phyloP scores from a whole-genome alignment of 2,797 vertebrate genomes.

The Centropyge bicolor region DNA sequence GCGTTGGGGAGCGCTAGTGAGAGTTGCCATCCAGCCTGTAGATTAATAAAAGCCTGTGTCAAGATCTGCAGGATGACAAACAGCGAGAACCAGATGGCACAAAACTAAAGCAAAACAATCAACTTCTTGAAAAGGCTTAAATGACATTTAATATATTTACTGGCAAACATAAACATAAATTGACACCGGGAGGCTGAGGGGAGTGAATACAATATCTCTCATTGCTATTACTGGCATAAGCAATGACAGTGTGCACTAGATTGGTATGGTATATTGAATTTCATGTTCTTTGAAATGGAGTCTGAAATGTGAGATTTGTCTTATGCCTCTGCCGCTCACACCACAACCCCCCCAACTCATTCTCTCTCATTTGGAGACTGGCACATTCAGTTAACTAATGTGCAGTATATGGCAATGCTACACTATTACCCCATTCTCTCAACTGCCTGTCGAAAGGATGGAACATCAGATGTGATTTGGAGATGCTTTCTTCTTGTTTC shows the following conservation, averaged over 20 bases:
- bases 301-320: slow-evolving; percentile 86
- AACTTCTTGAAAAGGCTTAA: slow-evolving; percentile 83
- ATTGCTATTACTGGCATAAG: slow-evolving; percentile 83
- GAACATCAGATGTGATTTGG: slow-evolving; percentile 76
- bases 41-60: slow-evolving; percentile 78
- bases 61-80: slow-evolving; percentile 78
- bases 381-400: slow-evolving; percentile 82
- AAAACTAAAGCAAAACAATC: slow-evolving; percentile 79
- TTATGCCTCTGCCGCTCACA: slow-evolving; percentile 69
- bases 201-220: slow-evolving; percentile 83
- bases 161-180: slow-evolving; percentile 85
- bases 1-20: slow-evolving; percentile 62
- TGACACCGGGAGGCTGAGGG: slow-evolving; percentile 79
- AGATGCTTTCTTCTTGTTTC: slow-evolving; percentile 74
- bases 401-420: slow-evolving; percentile 63
- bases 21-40: slow-evolving; percentile 63
- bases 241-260: slow-evolving; percentile 80
- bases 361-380: slow-evolving; percentile 77
- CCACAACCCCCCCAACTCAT: slow-evolving; percentile 31
- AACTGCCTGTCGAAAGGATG: slow-evolving; percentile 69
- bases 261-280: slow-evolving; percentile 85
- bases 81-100: slow-evolving; percentile 61
- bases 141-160: slow-evolving; percentile 87
- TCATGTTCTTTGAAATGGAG: slow-evolving; percentile 87
- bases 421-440: slow-evolving; percentile 74